A percentile compares a stretch with the other conserved stretches of the same genome.
phyloP scores from a whole-genome alignment of 92 coral and sea anemone genomes.

The Pocillopora grandis region DNA sequence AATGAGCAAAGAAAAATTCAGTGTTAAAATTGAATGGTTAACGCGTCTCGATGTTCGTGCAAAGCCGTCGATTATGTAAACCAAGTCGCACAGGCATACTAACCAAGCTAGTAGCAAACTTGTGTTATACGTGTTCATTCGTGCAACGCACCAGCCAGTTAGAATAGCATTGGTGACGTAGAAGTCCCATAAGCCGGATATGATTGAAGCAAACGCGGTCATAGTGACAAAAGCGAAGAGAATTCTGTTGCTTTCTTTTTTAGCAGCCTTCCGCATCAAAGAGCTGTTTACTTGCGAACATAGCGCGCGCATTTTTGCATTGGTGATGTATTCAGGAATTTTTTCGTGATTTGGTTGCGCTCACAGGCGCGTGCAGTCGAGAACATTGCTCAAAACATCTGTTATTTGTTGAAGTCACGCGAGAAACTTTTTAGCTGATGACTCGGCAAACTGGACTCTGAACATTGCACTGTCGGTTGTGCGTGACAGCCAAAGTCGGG shows the following conservation, averaged over 20 bases:
- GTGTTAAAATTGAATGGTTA: background rate
- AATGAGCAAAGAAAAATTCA: background rate
- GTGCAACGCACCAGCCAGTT: constrained; percentile 39
- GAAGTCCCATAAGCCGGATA: constrained; percentile 33
- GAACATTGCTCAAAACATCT: background rate
- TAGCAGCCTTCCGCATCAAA: background rate
- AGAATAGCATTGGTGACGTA: constrained; percentile 35
- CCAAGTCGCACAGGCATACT: constrained; percentile 58
- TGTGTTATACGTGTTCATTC: constrained; percentile 18
- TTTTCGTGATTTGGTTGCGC: too few species aligned
- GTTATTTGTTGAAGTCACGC: too few species aligned
- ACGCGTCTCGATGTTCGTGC: constrained; percentile 16
- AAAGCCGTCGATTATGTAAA: constrained; percentile 43
- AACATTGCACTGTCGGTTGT: too few species aligned
- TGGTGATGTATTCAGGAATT: background rate
- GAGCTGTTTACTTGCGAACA: background rate
- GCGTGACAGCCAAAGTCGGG: too few species aligned
- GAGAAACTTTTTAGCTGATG: too few species aligned
- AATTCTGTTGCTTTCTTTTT: background rate
- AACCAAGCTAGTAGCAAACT: constrained; percentile 39
- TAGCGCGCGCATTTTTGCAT: constrained; percentile 8
- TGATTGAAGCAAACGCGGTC: background rate
- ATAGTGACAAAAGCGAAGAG: background rate
- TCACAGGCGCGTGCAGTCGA: background rate
- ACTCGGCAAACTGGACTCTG: too few species aligned